phyloP scores from a whole-genome alignment of 1,140 invertebrate genomes.

The Ceratoteleas bidentatus region DNA sequence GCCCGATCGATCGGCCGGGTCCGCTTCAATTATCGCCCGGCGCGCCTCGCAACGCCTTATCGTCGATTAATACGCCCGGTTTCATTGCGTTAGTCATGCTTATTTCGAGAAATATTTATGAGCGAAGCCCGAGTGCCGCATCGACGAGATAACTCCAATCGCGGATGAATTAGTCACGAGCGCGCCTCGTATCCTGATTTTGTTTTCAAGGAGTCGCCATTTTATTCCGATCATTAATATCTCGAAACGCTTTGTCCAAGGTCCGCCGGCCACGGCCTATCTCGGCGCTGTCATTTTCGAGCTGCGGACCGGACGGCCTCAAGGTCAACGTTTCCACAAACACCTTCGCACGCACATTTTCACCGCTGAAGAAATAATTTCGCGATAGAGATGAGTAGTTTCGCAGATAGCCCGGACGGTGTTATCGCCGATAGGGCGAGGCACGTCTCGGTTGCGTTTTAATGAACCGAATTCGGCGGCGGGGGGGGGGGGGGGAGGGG shows the following conservation, averaged over 20 bases:
- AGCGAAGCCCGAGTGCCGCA: slow-evolving; percentile 40
- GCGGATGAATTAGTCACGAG: slow-evolving; percentile 66
- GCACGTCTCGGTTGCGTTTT: slow-evolving; percentile 49
- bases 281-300: slow-evolving; percentile 62
- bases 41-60: slow-evolving; percentile 37
- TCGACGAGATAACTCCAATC: slow-evolving; percentile 64
- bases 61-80: slow-evolving; percentile 50
- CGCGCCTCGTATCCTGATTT: slow-evolving; percentile 58
- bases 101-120: slow-evolving; percentile 67
- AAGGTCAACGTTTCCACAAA: slow-evolving; percentile 64
- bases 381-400: slow-evolving; percentile 63
- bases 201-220: slow-evolving; percentile 60
- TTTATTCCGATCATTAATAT: slow-evolving; percentile 66
- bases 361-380: slow-evolving; percentile 61
- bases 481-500: too few species aligned
- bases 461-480: slow-evolving; percentile 25
- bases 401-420: slow-evolving; percentile 26
- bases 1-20: too few species aligned
- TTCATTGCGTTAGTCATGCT: slow-evolving; percentile 66
- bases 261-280: slow-evolving; percentile 54
- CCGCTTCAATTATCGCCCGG: slow-evolving; percentile 51
- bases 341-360: slow-evolving; percentile 55
- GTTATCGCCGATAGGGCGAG: slow-evolving; percentile 47
- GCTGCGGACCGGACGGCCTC: slow-evolving; percentile 43
- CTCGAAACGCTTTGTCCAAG: slow-evolving; percentile 61